phyloP scores from a whole-genome alignment of 2,113 vertebrate genomes.

The Rattus norvegicus region DNA sequence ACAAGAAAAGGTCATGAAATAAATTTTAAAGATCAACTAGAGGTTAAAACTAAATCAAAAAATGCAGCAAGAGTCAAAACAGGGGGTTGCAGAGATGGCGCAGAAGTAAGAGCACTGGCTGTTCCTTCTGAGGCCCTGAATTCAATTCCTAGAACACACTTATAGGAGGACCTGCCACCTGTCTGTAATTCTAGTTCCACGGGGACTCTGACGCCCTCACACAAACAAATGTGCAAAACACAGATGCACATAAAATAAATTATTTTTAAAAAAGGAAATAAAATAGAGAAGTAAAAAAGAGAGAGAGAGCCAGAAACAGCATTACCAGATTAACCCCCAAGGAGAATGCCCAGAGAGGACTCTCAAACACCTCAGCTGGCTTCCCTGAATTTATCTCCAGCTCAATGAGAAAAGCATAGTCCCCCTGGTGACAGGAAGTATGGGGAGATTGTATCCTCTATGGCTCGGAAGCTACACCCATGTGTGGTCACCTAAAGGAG shows the following conservation, averaged over 20 bases:
- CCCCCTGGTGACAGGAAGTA: background rate
- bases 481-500: background rate
- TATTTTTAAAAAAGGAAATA: background rate
- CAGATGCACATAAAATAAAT: background rate
- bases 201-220: background rate
- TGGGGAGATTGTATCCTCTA: background rate
- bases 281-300: background rate
- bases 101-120: background rate
- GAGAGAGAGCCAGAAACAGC: background rate
- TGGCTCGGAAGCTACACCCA: background rate
- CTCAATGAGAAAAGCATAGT: background rate
- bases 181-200: background rate
- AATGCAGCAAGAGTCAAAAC: background rate
- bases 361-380: background rate
- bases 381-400: background rate
- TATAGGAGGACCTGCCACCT: too few species aligned
- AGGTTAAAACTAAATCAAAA: constrained; percentile 8
- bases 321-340: background rate
- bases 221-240: background rate
- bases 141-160: background rate
- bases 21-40: background rate
- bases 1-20: background rate
- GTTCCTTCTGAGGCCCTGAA: too few species aligned
- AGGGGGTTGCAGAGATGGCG: background rate
- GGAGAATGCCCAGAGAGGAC: background rate